Conservation (phyloP, 2,888 invertebrate genomes). For the Atethmia centrago region DNA sequence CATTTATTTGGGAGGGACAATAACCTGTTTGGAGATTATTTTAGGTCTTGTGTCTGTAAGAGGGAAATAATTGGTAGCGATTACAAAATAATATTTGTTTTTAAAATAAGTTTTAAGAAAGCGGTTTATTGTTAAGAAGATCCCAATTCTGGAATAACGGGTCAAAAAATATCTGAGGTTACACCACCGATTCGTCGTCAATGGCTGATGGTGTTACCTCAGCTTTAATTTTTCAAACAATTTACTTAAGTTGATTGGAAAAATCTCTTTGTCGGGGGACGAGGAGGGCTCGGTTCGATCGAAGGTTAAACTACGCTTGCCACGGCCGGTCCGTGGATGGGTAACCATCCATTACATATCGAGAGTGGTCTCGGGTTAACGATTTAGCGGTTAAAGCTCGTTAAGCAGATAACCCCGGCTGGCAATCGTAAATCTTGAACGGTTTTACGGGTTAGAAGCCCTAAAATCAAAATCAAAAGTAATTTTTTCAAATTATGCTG, state of each 20-base stretch:
- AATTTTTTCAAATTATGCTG: no score
- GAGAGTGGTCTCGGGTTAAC: no score
- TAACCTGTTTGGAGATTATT: conserved; percentile 15
- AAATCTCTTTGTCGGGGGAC: neutral
- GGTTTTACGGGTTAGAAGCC: neutral
- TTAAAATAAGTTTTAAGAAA: neutral
- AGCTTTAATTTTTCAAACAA: neutral
- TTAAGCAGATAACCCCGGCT: neutral
- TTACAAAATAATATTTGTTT: conserved; percentile 10
- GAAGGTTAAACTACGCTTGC: no score
- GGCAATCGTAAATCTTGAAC: neutral
- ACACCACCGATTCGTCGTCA: neutral
- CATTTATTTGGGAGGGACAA: conserved; percentile 14
- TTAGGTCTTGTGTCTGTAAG: neutral
- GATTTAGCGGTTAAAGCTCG: no score
- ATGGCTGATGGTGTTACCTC: neutral
- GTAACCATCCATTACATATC: no score
- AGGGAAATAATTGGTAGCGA: conserved; percentile 11
- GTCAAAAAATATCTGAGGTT: neutral
- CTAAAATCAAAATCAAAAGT: no score
- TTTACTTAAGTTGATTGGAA: neutral
- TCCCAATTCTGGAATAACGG: neutral
- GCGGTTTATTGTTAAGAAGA: neutral
- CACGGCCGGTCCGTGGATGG: neutral
- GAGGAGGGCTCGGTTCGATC: no score